Evolutionary conservation across 1,140 invertebrate species (phyloP), one percentile per base, ranked within the genome.

Genomic region (Battus philenor): DNA sequence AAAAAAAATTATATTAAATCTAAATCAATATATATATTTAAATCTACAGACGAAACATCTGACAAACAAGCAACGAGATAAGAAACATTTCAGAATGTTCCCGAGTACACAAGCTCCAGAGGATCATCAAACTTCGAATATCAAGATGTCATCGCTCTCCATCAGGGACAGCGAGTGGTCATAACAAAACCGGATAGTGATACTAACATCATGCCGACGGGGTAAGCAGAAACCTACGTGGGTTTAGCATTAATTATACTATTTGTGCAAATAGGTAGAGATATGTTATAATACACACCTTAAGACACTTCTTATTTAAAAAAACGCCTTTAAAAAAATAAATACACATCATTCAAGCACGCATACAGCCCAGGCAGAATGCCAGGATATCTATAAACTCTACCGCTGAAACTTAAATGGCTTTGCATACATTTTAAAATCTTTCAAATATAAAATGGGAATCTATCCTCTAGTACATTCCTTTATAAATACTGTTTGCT

Each of bases 51-150:
- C 20, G n/a, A 24, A 24, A 24, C 1, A 30, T 6, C 29, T 30
- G 29, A 30, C 29, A 30, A 30, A 30, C 29, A 30, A 30, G 27
- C 12, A 30, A 30, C 24, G 10, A 27, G 24, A 27, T n/a, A 20
- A 2, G 6, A 20, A 20, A 20, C 18, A 20, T 20, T 20, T 20
- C 6, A 6, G 18, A 20, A 20, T 20, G 6, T 20, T 20, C 18
- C 18, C 6, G 18, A 3, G 2, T 2, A 20, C 2, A 20, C 18
- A 20, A 20, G 18, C 18, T 20, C 18, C 1, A 1, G 11, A 10
- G 33, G 18, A 17, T 36, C 12, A 15, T 11, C 38, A 41, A 41
- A 41, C 38, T 41, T 41, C 38, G 38, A 41, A 41, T 29, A 29
- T 20, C 18, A 20, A 3, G 6, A 6, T 20, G 18, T 3, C 18